Evolutionary conservation across 53 echinoderm and acorn worm species (phyloP).

Genomic region (Astropecten irregularis): DNA sequence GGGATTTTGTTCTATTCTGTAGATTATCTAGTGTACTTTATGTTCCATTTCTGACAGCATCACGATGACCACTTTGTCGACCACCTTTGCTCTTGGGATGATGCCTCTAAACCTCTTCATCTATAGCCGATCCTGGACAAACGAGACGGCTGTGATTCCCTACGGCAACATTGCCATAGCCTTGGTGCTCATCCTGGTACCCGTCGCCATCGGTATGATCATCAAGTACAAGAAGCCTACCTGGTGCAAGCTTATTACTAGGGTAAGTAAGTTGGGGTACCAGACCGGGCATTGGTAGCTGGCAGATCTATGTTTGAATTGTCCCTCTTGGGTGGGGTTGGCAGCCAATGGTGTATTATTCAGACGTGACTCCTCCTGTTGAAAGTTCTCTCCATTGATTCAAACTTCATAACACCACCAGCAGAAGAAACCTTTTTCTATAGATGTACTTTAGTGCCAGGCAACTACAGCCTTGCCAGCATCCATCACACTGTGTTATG

Average conservation of each 20-base stretch:
- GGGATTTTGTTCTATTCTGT: no score
- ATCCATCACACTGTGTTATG: no score
- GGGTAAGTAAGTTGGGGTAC: conserved; percentile 31
- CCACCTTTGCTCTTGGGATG: conserved; percentile 65
- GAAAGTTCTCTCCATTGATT: no score
- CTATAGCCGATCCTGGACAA: conserved; percentile 86
- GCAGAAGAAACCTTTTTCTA: no score
- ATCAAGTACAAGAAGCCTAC: conserved; percentile 68
- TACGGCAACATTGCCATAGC: conserved; percentile 76
- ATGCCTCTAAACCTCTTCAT: conserved; percentile 95
- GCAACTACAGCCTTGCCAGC: no score
- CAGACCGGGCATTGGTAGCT: neutral
- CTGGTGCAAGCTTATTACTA: conserved; percentile 62
- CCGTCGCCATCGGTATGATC: conserved; percentile 80
- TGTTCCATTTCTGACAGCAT: conserved; percentile 52
- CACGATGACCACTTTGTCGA: conserved; percentile 65
- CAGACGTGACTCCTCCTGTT: no score
- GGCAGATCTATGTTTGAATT: no score
- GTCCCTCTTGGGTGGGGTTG: no score
- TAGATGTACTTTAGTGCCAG: no score
- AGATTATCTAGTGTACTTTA: no score
- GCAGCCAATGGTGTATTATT: no score
- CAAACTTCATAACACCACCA: no score
- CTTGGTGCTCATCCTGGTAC: conserved; percentile 70
- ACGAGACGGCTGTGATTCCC: conserved; percentile 69